Conservation (phyloP, 2,797 vertebrate species). For the Megaceryle alcyon region DNA sequence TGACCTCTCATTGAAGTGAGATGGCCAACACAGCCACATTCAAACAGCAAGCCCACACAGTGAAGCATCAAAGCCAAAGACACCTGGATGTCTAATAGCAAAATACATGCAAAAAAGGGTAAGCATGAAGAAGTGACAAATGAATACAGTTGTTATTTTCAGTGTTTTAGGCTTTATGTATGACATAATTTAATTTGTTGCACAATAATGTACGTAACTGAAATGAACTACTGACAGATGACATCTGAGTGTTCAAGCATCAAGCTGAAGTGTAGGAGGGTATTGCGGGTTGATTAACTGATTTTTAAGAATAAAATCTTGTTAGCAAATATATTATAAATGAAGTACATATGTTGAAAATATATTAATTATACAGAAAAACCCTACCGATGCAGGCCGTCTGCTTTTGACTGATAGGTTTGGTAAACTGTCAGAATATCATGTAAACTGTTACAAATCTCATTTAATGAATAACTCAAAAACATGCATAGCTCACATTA, state of each 20-base stretch:
- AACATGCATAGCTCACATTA: conserved; percentile 49
- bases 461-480: conserved; percentile 41
- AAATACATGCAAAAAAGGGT: not conserved
- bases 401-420: conserved; percentile 64
- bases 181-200: not conserved
- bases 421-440: conserved; percentile 58
- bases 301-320: conserved; percentile 18
- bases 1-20: not conserved
- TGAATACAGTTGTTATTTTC: not conserved
- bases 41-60: not conserved
- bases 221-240: not conserved
- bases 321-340: not conserved
- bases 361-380: conserved; percentile 40
- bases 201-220: not conserved
- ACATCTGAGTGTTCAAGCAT: not conserved
- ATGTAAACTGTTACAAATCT: conserved; percentile 65
- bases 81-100: not conserved
- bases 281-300: not conserved
- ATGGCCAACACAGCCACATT: not conserved
- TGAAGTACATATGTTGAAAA: conserved; percentile 16
- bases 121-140: not conserved
- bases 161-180: not conserved
- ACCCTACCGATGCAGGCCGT: conserved; percentile 46
- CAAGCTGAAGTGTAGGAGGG: not conserved
- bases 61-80: not conserved